These are phyloP conservation scores for Pectinophora gossypiella DNA, from an alignment of 1,140 invertebrate genomes.

Conservation along the genomic window DNA sequence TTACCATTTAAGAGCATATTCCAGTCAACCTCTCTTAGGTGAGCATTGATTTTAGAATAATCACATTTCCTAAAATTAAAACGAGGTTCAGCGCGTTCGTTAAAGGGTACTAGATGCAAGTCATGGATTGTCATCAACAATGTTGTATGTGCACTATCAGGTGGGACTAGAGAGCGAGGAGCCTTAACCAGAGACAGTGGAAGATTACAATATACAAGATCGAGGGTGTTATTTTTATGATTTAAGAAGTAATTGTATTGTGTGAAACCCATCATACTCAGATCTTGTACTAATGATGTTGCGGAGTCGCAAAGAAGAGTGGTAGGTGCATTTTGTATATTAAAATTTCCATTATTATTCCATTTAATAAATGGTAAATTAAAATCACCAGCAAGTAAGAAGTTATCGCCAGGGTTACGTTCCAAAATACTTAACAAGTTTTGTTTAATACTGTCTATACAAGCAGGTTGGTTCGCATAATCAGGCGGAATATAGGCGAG, in stretches of 20 bases:
- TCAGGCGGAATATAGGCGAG: background rate
- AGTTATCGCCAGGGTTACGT: background rate
- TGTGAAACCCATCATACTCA: background rate
- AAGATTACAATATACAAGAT: background rate
- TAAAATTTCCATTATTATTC: background rate
- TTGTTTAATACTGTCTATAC: background rate
- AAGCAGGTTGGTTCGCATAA: background rate
- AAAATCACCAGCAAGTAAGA: background rate
- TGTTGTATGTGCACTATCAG: background rate
- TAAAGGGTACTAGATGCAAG: background rate
- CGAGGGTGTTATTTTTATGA: background rate
- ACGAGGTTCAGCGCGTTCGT: background rate
- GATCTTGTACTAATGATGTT: background rate
- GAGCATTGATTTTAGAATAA: background rate
- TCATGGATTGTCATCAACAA: background rate
- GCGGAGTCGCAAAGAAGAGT: background rate
- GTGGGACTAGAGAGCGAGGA: background rate
- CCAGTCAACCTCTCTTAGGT: background rate
- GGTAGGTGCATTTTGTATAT: background rate
- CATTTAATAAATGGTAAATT: background rate
- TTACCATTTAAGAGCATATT: background rate
- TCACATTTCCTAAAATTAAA: conserved; percentile 1
- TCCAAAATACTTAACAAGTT: background rate
- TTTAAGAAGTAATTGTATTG: background rate
- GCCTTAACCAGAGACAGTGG: background rate